Conservation (phyloP, 1,140 invertebrate species). For the Drosophila biarmipes region DNA sequence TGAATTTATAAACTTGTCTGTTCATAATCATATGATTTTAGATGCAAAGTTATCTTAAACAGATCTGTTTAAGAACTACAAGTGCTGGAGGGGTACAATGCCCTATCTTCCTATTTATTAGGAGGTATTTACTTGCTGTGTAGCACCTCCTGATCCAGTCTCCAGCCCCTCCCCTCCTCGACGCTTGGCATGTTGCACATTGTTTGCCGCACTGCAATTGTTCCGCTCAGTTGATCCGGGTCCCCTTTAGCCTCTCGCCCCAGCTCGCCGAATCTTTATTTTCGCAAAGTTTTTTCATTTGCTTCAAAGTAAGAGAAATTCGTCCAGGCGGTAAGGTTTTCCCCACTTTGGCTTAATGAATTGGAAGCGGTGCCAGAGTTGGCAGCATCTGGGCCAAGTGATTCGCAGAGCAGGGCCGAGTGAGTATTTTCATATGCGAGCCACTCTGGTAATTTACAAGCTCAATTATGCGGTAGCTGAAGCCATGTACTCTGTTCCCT, state of each 20-base stretch:
- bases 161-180: conserved; percentile 1
- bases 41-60: too few species aligned
- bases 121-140: background rate
- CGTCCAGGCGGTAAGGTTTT: conserved; percentile 28
- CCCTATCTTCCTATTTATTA: too few species aligned
- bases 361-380: conserved; percentile 46
- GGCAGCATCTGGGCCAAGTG: conserved; percentile 45
- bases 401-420: conserved; percentile 22
- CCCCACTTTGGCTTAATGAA: conserved; percentile 57
- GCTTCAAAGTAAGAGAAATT: conserved; percentile 19
- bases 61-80: too few species aligned
- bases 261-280: conserved; percentile 37
- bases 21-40: too few species aligned
- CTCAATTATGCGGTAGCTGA: conserved; percentile 53
- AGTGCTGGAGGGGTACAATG: too few species aligned
- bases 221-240: conserved; percentile 70
- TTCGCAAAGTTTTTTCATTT: conserved; percentile 69
- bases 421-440: conserved; percentile 10
- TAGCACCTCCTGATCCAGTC: background rate
- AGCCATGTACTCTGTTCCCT: conserved; percentile 37
- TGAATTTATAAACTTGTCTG: too few species aligned
- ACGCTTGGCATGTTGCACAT: conserved; percentile 66
- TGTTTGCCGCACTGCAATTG: conserved; percentile 73
- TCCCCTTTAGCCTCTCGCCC: conserved; percentile 26
- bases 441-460: conserved; percentile 47